Evolutionary conservation across 2,113 vertebrate species (phyloP), one percentile per base, ranked within the genome.

Genomic region (Aphelocoma coerulescens): DNA sequence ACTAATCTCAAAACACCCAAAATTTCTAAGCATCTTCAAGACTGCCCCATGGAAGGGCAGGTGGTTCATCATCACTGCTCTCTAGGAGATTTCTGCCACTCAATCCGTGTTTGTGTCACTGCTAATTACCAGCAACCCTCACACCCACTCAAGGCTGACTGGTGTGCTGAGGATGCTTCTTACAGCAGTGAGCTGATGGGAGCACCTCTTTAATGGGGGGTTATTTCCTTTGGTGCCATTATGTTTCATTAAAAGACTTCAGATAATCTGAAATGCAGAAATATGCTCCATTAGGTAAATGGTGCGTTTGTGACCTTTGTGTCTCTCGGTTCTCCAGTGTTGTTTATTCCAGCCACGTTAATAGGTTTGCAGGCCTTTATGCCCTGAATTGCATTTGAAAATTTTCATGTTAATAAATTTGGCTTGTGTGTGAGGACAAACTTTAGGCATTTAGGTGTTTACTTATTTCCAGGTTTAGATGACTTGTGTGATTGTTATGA

Each of bases 91-190:
- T 78, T 63, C 33, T 85, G 41, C 55, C 7, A 1, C 65, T 78
- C 23, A 32, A 0, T 83, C 62, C 66, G 52, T 0, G 0, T 61
- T 66, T 72, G 20, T 32, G 28, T 78, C 44, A 6, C 41, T 73
- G 44, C 37, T 68, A 21, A 78, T 94, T 74, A 28, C 10, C 35
- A 72, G 20, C 61, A 49, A 6, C 23, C 6, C 46, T 77, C 1
- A 4, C 9, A 43, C 33, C 52, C 52, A n/a, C 1, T 8, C 0
- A 1, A 46, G 73, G 33, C 24, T 3, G 5, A 2, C 37, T 6
- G 7, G 21, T 44, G 39, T 7, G 6, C 35, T 41, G 57, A 63
- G 41, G 59, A 51, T 75, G 57, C 33, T 62, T 22, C 79, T 77
- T 78, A 18, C 5, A 63, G 57, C 69, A 41, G 4, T 8, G 54